A percentile compares a stretch with the other conserved stretches of the same genome.
These are phyloP conservation scores for Agrochola macilenta DNA, from an alignment of 2,888 invertebrate genomes.

Conservation along the genomic window DNA sequence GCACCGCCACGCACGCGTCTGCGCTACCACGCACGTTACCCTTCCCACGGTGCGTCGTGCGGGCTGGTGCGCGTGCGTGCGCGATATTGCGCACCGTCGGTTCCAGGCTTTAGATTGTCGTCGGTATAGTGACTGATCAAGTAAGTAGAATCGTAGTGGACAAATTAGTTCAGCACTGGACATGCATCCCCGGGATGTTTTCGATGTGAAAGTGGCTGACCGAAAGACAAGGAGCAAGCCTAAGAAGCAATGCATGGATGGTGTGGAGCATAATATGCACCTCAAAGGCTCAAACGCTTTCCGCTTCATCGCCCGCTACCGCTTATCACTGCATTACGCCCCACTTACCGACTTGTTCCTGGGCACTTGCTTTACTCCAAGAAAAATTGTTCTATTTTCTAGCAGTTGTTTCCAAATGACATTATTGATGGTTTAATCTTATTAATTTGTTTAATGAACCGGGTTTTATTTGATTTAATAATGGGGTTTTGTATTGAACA, in stretches of 20 bases:
- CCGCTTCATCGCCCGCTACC: constrained; percentile 15
- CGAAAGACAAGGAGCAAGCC: background rate
- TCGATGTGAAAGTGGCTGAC: background rate
- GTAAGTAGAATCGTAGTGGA: background rate
- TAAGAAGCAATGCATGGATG: background rate
- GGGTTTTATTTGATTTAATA: constrained; percentile 16
- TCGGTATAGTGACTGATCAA: constrained; percentile 7
- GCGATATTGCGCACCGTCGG: too few relatives aligned
- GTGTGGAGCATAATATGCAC: too few relatives aligned
- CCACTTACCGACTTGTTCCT: constrained; percentile 11
- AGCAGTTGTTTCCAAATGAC: constrained; percentile 50
- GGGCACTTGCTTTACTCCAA: constrained; percentile 28
- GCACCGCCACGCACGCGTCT: too few relatives aligned
- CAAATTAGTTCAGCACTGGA: background rate
- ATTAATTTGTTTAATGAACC: constrained; percentile 48
- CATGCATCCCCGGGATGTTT: background rate
- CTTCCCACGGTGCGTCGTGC: too few relatives aligned
- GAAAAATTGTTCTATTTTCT: constrained; percentile 55
- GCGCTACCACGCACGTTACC: too few relatives aligned
- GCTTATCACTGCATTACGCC: background rate
- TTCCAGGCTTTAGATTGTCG: too few relatives aligned
- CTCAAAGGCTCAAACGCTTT: background rate
- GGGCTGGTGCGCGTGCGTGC: too few relatives aligned
- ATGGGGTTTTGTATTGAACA: background rate
- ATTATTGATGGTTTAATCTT: constrained; percentile 51